A percentile compares a stretch with the other conserved stretches of the same genome.
These are phyloP conservation scores for Chloroceryle amazona DNA, from an alignment of 2,797 vertebrate genomes.

Conservation along the genomic window DNA sequence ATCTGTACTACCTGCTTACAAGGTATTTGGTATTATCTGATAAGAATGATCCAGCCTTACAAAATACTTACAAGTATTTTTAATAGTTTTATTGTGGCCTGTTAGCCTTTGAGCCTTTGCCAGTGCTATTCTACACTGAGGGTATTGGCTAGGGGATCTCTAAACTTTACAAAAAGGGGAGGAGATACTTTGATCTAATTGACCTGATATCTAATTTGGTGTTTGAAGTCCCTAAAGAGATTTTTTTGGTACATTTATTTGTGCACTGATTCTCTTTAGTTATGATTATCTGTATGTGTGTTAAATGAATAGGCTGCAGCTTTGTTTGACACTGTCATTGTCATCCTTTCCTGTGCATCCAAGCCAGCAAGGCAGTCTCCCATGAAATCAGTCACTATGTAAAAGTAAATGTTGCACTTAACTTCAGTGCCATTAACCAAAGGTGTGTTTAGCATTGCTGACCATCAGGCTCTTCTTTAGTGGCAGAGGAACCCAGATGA, in stretches of 20 bases:
- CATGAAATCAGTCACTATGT: neutral
- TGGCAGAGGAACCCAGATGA: neutral
- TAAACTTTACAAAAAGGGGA: neutral
- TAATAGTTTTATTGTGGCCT: neutral
- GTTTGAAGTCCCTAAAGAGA: neutral
- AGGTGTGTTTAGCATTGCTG: neutral
- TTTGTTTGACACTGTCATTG: neutral
- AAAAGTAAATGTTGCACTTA: neutral
- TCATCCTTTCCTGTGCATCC: neutral
- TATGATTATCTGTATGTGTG: neutral
- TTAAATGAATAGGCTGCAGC: neutral
- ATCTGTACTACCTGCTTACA: neutral
- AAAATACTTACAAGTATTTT: neutral
- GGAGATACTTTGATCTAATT: neutral
- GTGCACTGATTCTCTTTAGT: neutral
- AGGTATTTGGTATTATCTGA: neutral
- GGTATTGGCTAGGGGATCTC: neutral
- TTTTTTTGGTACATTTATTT: neutral
- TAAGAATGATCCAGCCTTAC: neutral
- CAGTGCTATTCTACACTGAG: neutral
- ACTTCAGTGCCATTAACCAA: slow-evolving; percentile 8
- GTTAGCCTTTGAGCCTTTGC: neutral
- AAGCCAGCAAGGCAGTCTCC: neutral
- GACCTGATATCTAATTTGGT: neutral
- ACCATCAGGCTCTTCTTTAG: neutral